Evolutionary conservation across 2,113 vertebrate species (phyloP).

Genomic region (Telmatochromis sp.): DNA sequence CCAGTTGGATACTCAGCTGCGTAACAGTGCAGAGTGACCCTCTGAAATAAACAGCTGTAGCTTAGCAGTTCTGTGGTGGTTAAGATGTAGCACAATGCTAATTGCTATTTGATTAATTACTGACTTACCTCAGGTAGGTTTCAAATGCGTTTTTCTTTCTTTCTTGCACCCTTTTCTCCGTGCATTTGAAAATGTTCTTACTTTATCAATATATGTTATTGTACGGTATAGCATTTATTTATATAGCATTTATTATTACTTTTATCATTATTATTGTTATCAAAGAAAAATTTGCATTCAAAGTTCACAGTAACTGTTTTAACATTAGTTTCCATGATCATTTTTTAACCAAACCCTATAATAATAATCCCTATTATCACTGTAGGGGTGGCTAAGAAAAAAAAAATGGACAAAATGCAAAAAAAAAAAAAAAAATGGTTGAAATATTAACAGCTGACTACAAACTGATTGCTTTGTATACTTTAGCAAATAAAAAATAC

Average conservation of each 20-base stretch:
- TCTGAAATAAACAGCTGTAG: background rate
- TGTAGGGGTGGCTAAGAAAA: background rate
- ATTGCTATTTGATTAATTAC: background rate
- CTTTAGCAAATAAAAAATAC: background rate
- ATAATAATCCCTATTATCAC: background rate
- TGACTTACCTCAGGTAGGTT: background rate
- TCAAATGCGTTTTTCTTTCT: background rate
- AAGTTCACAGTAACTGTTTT: background rate
- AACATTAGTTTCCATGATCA: background rate
- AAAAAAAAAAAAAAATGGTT: background rate
- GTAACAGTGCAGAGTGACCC: background rate
- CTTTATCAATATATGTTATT: background rate
- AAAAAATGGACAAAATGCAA: background rate
- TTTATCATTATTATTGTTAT: background rate
- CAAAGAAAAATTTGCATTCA: background rate
- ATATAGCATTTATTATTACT: background rate
- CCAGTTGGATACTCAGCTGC: background rate
- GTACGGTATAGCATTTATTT: accelerated
- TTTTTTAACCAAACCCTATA: background rate
- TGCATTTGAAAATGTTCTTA: background rate
- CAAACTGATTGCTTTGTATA: background rate
- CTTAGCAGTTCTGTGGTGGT: background rate
- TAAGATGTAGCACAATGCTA: background rate
- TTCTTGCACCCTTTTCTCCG: accelerated
- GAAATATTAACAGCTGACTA: background rate